These are phyloP conservation scores for Lomographa bimaculata DNA, from an alignment of 2,888 invertebrate species.

Conservation along the genomic window DNA sequence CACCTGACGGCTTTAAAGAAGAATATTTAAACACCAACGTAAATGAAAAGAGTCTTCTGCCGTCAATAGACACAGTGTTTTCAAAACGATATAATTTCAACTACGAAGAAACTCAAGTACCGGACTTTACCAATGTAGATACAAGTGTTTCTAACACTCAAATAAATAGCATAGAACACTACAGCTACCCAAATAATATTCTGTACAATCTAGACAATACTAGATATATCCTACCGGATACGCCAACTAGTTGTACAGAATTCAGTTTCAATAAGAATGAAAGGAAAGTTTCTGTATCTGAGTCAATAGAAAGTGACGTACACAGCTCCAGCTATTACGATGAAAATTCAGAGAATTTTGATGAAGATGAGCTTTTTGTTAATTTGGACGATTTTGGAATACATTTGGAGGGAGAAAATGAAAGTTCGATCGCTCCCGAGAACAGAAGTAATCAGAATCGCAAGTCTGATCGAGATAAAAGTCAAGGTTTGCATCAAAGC, in stretches of 20 bases:
- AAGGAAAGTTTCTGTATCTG: constrained; percentile 68
- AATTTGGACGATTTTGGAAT: constrained; percentile 75
- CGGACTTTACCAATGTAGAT: constrained; percentile 37
- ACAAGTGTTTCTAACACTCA: constrained; percentile 38
- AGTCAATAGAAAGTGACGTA: constrained; percentile 74
- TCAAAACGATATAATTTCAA: constrained; percentile 67
- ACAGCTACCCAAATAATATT: constrained; percentile 76
- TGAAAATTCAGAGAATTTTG: constrained; percentile 71
- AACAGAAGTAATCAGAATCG: constrained; percentile 37
- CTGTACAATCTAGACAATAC: constrained; percentile 65
- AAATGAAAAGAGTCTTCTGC: constrained; percentile 63
- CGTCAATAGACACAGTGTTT: constrained; percentile 74
- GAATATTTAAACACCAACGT: constrained; percentile 54
- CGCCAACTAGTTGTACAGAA: constrained; percentile 73
- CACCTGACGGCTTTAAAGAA: constrained; percentile 66
- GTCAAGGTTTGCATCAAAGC: too few species aligned
- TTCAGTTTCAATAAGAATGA: constrained; percentile 64
- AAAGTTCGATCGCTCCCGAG: constrained; percentile 33
- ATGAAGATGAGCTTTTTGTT: constrained; percentile 74
- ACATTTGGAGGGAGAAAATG: constrained; percentile 60
- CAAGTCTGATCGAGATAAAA: constrained; percentile 58
- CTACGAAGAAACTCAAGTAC: constrained; percentile 47
- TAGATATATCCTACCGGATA: constrained; percentile 66
- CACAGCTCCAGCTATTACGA: constrained; percentile 72
- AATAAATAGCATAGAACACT: constrained; percentile 67